These are phyloP conservation scores for Drosophila ogumai DNA, from an alignment of 1,140 invertebrate genomes.

Conservation along the genomic window DNA sequence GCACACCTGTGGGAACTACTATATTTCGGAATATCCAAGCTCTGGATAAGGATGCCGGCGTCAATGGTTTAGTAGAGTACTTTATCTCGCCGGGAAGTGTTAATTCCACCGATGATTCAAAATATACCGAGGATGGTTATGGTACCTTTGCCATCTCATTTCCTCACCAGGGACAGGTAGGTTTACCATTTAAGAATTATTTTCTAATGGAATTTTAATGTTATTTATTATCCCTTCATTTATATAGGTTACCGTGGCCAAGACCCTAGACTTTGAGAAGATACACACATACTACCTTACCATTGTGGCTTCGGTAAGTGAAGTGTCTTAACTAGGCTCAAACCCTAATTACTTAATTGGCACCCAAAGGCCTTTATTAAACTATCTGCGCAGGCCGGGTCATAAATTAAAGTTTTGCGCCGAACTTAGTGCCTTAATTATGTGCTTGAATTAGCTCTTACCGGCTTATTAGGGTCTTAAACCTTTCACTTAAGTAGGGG, in stretches of 20 bases:
- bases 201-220: not conserved
- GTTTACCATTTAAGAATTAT: not conserved
- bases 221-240: not conserved
- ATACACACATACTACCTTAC: conserved; percentile 95
- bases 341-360: conserved; percentile 39
- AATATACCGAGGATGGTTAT: conserved; percentile 91
- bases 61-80: conserved; percentile 94
- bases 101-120: conserved; percentile 86
- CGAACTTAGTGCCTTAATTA: conserved; percentile 19
- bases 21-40: conserved; percentile 94
- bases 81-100: conserved; percentile 88
- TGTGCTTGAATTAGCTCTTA: conserved; percentile 13
- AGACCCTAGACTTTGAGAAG: conserved; percentile 94
- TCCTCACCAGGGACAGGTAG: conserved; percentile 93
- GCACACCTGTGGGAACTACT: conserved; percentile 94
- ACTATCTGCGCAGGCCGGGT: conserved; percentile 1
- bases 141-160: conserved; percentile 93
- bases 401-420: conserved; percentile 15
- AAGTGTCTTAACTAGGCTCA: conserved; percentile 1
- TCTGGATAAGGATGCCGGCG: conserved; percentile 93
- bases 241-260: conserved; percentile 91
- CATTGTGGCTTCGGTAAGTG: conserved; percentile 95
- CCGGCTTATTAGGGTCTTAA: conserved; percentile 10
- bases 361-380: conserved; percentile 21
- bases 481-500: conserved; percentile 23